Conservation (phyloP, 2,797 vertebrate species). For the Eutrigla gurnardus region DNA sequence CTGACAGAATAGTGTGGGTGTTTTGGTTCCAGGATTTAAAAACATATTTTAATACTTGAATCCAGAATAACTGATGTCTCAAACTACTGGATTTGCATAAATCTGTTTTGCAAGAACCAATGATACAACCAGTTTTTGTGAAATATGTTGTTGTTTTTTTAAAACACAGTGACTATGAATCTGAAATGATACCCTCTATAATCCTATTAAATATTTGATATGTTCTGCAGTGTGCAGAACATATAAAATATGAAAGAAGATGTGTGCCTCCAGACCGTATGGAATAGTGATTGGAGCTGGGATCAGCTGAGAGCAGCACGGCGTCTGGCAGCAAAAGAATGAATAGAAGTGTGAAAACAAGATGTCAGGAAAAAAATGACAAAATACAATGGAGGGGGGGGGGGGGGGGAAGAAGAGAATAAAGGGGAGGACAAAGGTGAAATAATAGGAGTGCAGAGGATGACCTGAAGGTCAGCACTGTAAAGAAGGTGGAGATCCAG, state of each 20-base stretch:
- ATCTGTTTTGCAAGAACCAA: background rate
- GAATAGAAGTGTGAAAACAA: conserved; percentile 15
- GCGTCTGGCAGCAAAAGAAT: conserved; percentile 13
- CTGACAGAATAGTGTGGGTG: background rate
- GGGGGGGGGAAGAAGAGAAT: too few species aligned
- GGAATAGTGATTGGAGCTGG: conserved; percentile 9
- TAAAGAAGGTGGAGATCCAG: too few species aligned
- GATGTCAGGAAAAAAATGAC: background rate
- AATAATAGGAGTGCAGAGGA: too few species aligned
- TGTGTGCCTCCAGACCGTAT: background rate
- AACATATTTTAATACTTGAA: background rate
- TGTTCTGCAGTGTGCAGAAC: too few species aligned
- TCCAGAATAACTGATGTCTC: background rate
- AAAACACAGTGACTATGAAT: background rate
- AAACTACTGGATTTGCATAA: background rate
- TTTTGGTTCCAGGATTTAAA: background rate
- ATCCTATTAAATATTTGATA: background rate
- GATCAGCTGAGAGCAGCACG: conserved; percentile 1
- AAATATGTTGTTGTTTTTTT: background rate
- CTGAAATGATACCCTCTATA: background rate
- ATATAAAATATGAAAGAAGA: too few species aligned
- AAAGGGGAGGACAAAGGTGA: too few species aligned
- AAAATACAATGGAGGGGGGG: background rate
- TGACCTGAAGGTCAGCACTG: too few species aligned
- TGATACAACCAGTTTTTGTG: background rate